Conservation (phyloP, 2,113 vertebrate species). For the Bos indicus region DNA sequence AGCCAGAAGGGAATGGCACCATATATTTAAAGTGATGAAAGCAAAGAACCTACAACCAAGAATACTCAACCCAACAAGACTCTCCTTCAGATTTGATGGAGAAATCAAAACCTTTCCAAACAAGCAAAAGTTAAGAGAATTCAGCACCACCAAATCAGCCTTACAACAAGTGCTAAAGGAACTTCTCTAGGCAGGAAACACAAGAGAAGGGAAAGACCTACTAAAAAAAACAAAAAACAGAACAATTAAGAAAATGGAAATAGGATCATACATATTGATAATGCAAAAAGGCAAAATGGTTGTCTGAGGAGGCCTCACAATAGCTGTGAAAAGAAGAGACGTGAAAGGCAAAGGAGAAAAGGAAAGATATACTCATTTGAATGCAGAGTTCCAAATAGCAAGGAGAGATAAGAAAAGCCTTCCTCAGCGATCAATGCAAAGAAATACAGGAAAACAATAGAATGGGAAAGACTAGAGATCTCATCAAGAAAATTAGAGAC, state of each 20-base stretch:
- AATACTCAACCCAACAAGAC: not conserved
- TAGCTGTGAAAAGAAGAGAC: not conserved
- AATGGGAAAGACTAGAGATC: not conserved
- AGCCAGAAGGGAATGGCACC: not conserved
- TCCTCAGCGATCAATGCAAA: not conserved
- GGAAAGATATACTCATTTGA: not conserved
- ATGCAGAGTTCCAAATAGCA: not conserved
- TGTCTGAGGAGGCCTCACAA: not conserved
- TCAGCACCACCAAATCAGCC: not conserved
- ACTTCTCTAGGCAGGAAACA: not conserved
- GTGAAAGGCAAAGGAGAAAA: not conserved
- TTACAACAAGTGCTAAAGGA: not conserved
- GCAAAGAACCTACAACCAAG: not conserved
- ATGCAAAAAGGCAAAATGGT: not conserved
- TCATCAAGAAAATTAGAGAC: not conserved
- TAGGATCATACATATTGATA: not conserved
- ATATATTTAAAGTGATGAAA: not conserved
- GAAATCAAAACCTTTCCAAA: not conserved
- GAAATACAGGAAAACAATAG: not conserved
- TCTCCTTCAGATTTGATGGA: not conserved
- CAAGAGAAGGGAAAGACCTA: not conserved
- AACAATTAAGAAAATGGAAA: not conserved
- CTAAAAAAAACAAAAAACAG: not conserved
- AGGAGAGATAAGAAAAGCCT: not conserved
- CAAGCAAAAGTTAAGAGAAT: not conserved